These are phyloP conservation scores for Cherax quadricarinatus DNA, from an alignment of 1,140 invertebrate species.

Conservation along the genomic window DNA sequence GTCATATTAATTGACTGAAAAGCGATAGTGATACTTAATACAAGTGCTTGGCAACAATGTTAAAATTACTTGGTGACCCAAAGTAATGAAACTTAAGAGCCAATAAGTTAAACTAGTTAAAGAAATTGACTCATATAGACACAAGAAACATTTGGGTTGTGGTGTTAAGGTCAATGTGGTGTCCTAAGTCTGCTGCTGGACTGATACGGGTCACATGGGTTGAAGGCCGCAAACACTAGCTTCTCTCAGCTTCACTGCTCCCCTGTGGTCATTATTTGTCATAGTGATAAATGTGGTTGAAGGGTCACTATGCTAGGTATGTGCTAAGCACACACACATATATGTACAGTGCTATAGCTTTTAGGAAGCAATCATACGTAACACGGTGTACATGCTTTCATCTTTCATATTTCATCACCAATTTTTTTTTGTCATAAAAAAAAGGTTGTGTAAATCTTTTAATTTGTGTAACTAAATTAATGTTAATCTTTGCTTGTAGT, in stretches of 20 bases:
- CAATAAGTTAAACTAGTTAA: neutral
- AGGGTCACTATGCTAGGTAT: slow-evolving; percentile 17
- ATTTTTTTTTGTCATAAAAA: neutral
- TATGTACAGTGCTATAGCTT: slow-evolving; percentile 20
- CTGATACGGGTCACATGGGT: slow-evolving; percentile 3
- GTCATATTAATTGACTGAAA: neutral
- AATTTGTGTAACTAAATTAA: neutral
- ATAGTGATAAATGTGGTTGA: slow-evolving; percentile 10
- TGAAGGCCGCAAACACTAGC: neutral
- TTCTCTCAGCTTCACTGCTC: slow-evolving; percentile 9
- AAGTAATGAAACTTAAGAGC: neutral
- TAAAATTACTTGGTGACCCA: neutral
- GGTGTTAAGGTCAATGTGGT: neutral
- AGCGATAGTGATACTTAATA: neutral
- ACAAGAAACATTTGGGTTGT: neutral
- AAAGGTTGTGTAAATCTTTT: neutral
- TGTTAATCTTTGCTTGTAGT: neutral
- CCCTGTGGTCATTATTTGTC: slow-evolving; percentile 9
- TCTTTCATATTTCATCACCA: neutral
- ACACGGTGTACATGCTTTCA: slow-evolving; percentile 14
- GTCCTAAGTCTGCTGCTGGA: slow-evolving; percentile 6
- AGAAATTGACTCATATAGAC: neutral
- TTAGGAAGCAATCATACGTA: neutral
- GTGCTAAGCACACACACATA: slow-evolving; percentile 9
- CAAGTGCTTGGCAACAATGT: neutral